phyloP scores from a whole-genome alignment of 2,888 invertebrate species.

The Mythimna albipuncta region DNA sequence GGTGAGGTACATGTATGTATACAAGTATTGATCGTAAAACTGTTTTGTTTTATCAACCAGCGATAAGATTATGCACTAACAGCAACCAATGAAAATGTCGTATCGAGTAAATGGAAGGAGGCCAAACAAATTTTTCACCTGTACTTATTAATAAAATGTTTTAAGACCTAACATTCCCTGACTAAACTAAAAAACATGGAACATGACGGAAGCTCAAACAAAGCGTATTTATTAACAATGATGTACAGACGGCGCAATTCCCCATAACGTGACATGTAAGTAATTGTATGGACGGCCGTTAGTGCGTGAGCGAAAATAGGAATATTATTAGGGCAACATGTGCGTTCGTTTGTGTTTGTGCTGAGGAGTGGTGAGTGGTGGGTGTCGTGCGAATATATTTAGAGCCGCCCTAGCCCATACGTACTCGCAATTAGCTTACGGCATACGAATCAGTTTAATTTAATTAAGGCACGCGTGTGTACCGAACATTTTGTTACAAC shows the following conservation, averaged over 20 bases:
- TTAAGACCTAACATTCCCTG: not conserved
- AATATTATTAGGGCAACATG: conserved; percentile 69
- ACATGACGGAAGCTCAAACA: not conserved
- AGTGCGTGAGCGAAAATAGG: conserved; percentile 63
- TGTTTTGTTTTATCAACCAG: conserved; percentile 81
- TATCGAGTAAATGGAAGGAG: conserved; percentile 71
- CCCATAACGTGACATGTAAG: conserved; percentile 49
- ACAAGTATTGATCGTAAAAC: conserved; percentile 79
- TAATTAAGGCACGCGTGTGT: conserved; percentile 76
- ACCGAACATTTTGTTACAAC: conserved; percentile 63
- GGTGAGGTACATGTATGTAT: conserved; percentile 65
- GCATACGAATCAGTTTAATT: conserved; percentile 78
- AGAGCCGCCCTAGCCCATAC: conserved; percentile 73
- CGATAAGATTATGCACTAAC: conserved; percentile 84
- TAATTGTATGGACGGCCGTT: conserved; percentile 49
- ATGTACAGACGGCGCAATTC: conserved; percentile 31
- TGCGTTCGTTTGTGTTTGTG: conserved; percentile 72
- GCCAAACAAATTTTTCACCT: conserved; percentile 57
- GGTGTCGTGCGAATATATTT: conserved; percentile 82
- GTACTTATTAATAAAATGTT: conserved; percentile 36
- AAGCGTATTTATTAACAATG: conserved; percentile 5
- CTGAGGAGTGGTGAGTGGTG: conserved; percentile 80
- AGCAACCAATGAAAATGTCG: conserved; percentile 76
- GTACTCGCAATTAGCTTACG: conserved; percentile 74
- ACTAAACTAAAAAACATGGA: conserved; percentile 1